Evolutionary conservation across 1,140 invertebrate species (phyloP).

Genomic region (Atta texana): DNA sequence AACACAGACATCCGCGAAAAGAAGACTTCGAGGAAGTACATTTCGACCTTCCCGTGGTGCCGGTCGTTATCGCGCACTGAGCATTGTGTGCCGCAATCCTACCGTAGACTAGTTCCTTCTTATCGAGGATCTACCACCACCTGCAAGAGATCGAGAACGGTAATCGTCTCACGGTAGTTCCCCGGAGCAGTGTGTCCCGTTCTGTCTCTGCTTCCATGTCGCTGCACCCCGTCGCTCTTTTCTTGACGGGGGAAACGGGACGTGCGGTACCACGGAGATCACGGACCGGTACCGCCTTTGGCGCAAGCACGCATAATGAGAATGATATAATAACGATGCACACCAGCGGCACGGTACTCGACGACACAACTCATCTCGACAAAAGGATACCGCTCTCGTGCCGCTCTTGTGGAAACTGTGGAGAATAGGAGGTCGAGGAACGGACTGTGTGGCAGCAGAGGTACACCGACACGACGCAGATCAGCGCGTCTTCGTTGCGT

Average conservation of each 20-base stretch:
- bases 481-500: slow-evolving; percentile 47
- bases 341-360: slow-evolving; percentile 64
- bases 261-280: slow-evolving; percentile 37
- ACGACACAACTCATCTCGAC: slow-evolving; percentile 77
- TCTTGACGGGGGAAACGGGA: slow-evolving; percentile 15
- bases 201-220: not conserved
- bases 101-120: slow-evolving; percentile 35
- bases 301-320: slow-evolving; percentile 77
- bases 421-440: slow-evolving; percentile 66
- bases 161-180: slow-evolving; percentile 61
- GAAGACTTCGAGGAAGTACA: slow-evolving; percentile 56
- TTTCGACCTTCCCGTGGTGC: slow-evolving; percentile 47
- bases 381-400: slow-evolving; percentile 74
- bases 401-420: slow-evolving; percentile 44
- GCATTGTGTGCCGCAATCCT: slow-evolving; percentile 56
- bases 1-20: slow-evolving; percentile 39
- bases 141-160: slow-evolving; percentile 58
- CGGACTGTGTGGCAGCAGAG: slow-evolving; percentile 6
- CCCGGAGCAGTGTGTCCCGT: slow-evolving; percentile 39
- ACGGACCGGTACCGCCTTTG: slow-evolving; percentile 75
- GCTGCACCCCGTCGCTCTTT: slow-evolving; percentile 28
- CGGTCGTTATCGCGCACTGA: slow-evolving; percentile 42
- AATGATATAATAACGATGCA: slow-evolving; percentile 78
- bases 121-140: slow-evolving; percentile 55
- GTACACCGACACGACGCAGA: slow-evolving; percentile 31